A percentile compares a stretch with the other conserved stretches of the same genome.
Evolutionary conservation across 2,797 vertebrate genomes (phyloP).

Genomic region (Lepus townsendii): DNA sequence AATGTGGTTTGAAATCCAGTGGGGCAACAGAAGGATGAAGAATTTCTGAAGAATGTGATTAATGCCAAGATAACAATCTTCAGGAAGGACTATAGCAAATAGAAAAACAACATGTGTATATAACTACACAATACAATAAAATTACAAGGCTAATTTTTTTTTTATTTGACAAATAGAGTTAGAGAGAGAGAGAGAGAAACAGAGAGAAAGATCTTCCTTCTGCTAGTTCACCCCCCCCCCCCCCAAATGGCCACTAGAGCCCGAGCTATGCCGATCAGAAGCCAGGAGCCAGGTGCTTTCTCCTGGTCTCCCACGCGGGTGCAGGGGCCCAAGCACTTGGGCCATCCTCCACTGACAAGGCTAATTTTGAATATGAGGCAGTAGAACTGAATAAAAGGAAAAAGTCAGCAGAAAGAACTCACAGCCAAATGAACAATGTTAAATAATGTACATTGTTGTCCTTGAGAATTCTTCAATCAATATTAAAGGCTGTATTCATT

Average conservation of each 20-base stretch:
- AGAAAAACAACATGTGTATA: neutral
- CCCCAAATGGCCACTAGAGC: too few relatives aligned
- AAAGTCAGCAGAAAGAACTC: neutral
- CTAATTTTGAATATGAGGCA: neutral
- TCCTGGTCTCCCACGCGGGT: too few relatives aligned
- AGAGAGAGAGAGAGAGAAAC: too few relatives aligned
- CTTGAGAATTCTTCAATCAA: neutral
- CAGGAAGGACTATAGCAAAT: neutral
- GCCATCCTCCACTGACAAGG: too few relatives aligned
- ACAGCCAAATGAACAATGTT: conserved; percentile 14
- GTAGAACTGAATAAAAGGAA: neutral
- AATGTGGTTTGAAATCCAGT: neutral
- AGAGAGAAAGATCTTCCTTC: too few relatives aligned
- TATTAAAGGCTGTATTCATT: neutral
- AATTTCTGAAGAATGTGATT: neutral
- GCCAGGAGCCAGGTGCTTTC: too few relatives aligned
- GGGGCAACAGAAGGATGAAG: neutral
- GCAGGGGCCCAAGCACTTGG: too few relatives aligned
- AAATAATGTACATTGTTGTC: neutral
- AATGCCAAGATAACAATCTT: neutral
- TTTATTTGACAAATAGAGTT: too few relatives aligned
- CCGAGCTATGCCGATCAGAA: too few relatives aligned
- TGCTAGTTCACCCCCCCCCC: too few relatives aligned
- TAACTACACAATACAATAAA: neutral
- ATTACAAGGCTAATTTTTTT: neutral